These are phyloP conservation scores for Mirounga angustirostris DNA, from an alignment of 2,113 vertebrate genomes.

Conservation along the genomic window DNA sequence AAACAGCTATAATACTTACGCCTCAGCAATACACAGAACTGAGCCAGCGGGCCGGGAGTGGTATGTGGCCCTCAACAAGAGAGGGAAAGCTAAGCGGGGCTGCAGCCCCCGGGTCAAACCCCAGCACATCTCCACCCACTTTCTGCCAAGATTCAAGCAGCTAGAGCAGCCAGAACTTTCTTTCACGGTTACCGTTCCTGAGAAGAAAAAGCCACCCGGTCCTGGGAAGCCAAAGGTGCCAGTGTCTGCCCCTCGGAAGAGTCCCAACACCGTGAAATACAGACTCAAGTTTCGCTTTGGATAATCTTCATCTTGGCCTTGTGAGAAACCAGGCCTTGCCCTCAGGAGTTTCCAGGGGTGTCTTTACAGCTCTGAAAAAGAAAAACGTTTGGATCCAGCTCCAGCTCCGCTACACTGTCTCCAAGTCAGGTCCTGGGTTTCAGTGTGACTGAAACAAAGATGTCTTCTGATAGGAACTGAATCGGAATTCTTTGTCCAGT, in stretches of 20 bases:
- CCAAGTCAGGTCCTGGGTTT: constrained; percentile 30
- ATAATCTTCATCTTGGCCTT: constrained; percentile 66
- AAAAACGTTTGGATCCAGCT: neutral
- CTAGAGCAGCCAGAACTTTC: constrained; percentile 87
- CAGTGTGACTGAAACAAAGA: constrained; percentile 1
- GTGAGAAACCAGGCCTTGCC: neutral
- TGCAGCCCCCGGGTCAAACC: constrained; percentile 95
- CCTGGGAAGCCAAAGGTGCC: constrained; percentile 84
- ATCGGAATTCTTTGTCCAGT: constrained; percentile 57
- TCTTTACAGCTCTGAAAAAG: neutral
- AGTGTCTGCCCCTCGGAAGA: constrained; percentile 82
- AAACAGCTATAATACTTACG: constrained; percentile 99
- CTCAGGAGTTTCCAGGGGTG: constrained; percentile 59
- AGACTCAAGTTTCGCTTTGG: constrained; percentile 98
- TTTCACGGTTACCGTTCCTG: constrained; percentile 92
- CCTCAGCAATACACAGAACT: constrained; percentile 93
- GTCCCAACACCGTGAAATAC: constrained; percentile 89
- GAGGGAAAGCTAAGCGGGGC: constrained; percentile 97
- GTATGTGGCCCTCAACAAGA: constrained; percentile 98
- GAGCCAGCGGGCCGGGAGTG: constrained; percentile 92
- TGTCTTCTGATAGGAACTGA: constrained; percentile 28
- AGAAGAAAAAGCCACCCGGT: constrained; percentile 86
- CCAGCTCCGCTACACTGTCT: neutral
- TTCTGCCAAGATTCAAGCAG: constrained; percentile 93
- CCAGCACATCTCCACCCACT: constrained; percentile 97